Evolutionary conservation across 2,888 invertebrate genomes (phyloP), one percentile per base, ranked within the genome.

Genomic region (Lacanobia wlatinum): DNA sequence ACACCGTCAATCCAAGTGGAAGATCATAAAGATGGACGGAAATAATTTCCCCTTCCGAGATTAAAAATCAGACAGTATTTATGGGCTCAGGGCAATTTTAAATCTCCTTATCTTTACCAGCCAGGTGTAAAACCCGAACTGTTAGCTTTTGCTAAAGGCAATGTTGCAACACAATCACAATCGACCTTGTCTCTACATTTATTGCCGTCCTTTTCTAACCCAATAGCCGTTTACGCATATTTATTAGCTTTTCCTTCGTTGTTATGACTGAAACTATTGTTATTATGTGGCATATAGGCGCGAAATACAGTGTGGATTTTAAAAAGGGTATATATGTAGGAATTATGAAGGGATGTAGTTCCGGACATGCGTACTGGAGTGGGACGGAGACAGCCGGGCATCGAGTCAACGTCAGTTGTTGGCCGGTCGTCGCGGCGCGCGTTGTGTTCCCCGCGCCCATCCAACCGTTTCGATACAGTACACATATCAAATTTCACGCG

Each of bases 401-500:
- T 86, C 77, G 89, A 87, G 88, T 84, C 85, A 87, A 90, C 93
- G 94, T 90, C 94, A 96, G 96, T 96, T 89, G 93, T 88, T 86
- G 90, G 90, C 90, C 93, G 94, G 90, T 91, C 92, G 92, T 88
- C 92, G 93, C 87, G 91, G 87, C 86, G 93, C 84, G 90, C 88
- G 95, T 89, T 81, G 90, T 86, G 88, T 90, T 80, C 76, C 62
- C 70, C 76, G 84, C 77, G 82, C 81, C 82, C 85, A 84, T 79
- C 78, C 85, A 78, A 80, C 73, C 84, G 82, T 85, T 88, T 87
- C 89, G 89, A 92, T 88, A 89, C 90, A 88, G 92, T 92, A 93
- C 96, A 96, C 96, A 94, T 96, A 95, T 96, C 95, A 93, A 95
- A 95, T 96, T 96, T 96, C 94, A 93, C 93, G 93, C 89, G 93